Base-by-base conservation (phyloP, 2,797 vertebrate species). In the Loris lydekkerianus region DNA sequence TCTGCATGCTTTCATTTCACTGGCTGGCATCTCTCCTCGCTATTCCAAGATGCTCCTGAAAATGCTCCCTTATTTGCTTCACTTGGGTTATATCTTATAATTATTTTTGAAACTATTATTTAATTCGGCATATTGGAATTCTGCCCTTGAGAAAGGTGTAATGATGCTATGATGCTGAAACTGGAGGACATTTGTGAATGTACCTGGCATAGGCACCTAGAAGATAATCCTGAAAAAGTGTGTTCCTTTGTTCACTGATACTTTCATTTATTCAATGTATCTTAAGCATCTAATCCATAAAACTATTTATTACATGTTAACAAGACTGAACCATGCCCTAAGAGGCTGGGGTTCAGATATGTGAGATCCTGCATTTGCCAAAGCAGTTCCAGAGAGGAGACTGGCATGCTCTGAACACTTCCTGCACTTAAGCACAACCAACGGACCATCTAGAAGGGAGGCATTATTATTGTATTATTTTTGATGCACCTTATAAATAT, bases 21-120 rank as follows among this genome's bases (percentile, higher is more conserved):
- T 34, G 40, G 25, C 17, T 61, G 49, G 21, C 53, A 75, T 80
- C 77, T 72, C 43, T 13, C 20, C 23, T 43, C 82, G 49, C 56
- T 86, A n/a, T 77, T 92, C 85, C 34, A 67, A 88, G 81, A 61
- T 49, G 60, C 23, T 63, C 37, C 81, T 67, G 40, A 29, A 89
- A 80, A 72, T 73, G 53, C 58, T 82, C 27, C 49, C 8, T 27
- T 75, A 40, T 58, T 72, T 85, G 46, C 18, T 73, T 93, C 46
- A 60, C n/a, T 60, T 40, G 34, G 10, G 13, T 93, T 91, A 7
- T 40, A 82, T 69, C 89, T 96, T 49, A 37, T 18, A 49, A 49
- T 84, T 91, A 69, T 93, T 86, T 93, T 95, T 61, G 76, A 72
- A 94, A 31, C 23, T 67, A 10, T 31, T 93, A 53, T 86, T 92